A percentile compares a stretch with the other conserved stretches of the same genome.
Evolutionary conservation across 2,797 vertebrate species (phyloP).

Genomic region (Momotus momota): DNA sequence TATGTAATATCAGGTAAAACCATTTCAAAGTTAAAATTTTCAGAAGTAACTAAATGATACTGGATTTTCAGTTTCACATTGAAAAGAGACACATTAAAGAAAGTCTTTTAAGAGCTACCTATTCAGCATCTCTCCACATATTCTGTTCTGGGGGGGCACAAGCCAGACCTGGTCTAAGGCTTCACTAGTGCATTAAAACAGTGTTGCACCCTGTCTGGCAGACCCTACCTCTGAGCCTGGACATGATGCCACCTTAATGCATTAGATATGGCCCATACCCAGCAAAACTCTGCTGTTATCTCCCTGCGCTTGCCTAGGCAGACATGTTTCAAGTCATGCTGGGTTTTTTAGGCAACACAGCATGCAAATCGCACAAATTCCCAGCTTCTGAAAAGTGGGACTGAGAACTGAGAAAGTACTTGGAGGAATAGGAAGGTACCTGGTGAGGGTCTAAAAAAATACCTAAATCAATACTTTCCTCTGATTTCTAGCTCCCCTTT

Average conservation of each 20-base stretch:
- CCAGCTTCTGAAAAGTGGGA: neutral
- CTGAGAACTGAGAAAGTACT: neutral
- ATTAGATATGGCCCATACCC: no score
- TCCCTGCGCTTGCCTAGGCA: neutral
- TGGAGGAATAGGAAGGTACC: neutral
- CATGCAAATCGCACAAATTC: neutral
- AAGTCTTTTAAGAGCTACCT: neutral
- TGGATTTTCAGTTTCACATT: neutral
- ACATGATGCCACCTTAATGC: neutral
- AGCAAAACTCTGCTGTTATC: neutral
- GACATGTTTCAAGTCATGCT: neutral
- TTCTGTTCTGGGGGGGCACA: neutral
- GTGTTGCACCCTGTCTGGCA: neutral
- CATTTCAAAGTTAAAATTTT: neutral
- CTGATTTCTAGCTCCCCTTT: neutral
- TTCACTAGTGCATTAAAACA: neutral
- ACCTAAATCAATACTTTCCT: neutral
- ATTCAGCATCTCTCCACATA: neutral
- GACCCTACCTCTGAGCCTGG: neutral
- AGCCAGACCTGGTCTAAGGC: neutral
- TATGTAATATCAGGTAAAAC: neutral
- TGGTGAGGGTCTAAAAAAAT: neutral
- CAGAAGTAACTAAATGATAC: neutral
- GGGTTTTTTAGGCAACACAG: fast-evolving
- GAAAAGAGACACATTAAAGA: neutral